Base-by-base conservation (phyloP, 2,113 vertebrate genomes). In the Dendropsophus ebraccatus region DNA sequence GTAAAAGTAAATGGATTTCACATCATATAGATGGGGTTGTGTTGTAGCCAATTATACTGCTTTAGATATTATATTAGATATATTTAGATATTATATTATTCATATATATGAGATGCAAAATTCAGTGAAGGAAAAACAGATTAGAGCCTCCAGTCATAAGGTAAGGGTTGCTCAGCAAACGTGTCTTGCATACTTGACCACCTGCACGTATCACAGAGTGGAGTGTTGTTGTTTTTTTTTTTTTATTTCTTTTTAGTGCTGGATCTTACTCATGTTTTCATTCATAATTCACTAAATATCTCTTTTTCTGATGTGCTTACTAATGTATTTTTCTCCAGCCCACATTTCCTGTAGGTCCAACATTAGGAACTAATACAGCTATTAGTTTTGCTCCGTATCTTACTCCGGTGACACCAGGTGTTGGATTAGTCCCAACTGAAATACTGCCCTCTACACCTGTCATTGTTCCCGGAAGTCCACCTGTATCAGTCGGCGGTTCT, bases 331-430 rank as follows among this genome's bases (percentile, higher is more conserved):
- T 88, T 94, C 88, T 88, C 75, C 93, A 97, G 96, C 96, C 96
- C 93, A 97, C 97, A 37, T 97, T 99, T 94, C 96, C 96, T 47
- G 94, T 98, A 90, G 96, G 94, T 92, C 98, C 96, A 91, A 94
- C 96, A 88, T 95, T 98, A 89, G 96, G 96, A 92, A 91, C 96
- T 87, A 98, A 96, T 75, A 91, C 96, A 5, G 94, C 95, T 89
- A 95, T 99, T 89, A 95, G 96, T 92, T 99, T 98, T 93, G 94
- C 96, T 90, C 96, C 97, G 84, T 99, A 98, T 91, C 90, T 99
- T 93, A 96, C 97, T 54, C 95, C 96, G 10, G 90, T 99, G 90
- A 96, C 95, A 90, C 96, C 96, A 0, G 96, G 96, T 90, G 97
- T 99, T 93, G 95, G 96, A 89, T 95, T 99, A 88, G 94, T 99